Evolutionary conservation across 1,140 invertebrate species (phyloP), one percentile per base, ranked within the genome.

Genomic region (Drosophila serrata): DNA sequence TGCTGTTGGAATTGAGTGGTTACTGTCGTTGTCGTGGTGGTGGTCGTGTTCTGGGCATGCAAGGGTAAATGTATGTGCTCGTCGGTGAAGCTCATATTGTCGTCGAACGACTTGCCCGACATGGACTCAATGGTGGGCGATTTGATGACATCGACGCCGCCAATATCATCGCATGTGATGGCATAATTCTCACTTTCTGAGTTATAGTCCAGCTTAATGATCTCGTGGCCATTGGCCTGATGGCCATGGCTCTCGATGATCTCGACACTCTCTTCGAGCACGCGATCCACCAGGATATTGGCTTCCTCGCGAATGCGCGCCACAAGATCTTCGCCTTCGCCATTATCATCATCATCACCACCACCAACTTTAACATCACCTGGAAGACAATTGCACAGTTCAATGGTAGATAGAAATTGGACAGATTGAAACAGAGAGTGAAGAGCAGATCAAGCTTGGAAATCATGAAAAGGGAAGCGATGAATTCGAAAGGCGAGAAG

Each of bases 171-270:
- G 61, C 92, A 93, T 67, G 91, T 93, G 22, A 93, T 93, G 27
- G 92, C 92, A 92, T 92, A 93, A 58, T 93, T 90, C 63, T 93
- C 92, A 90, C 92, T 93, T 64, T 93, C 92, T 39, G 92, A 92
- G 78, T 92, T 92, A 60, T 92, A 91, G 68, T 92, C 91, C 24
- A 78, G 67, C 60, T 79, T 92, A 60, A 62, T 67, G 29, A 61
- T 79, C 57, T 84, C 78, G 22, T 84, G 81, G 29, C 75, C 81
- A 75, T 88, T 88, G 69, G 75, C 57, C 64, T 75, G 80, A 19
- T 92, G 79, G 27, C 87, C 91, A 29, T 91, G 90, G 46, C 69
- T 75, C 37, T 88, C 90, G 65, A 93, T 80, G 39, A 91, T 84
- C 45, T 90, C 79, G 69, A 93, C 79, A 58, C 92, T 93, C 53